Percentiles rank a stretch among this genome's conserved stretches.
Evolutionary conservation across 2,888 invertebrate genomes (phyloP).

Genomic region (Xanthia icteritia): DNA sequence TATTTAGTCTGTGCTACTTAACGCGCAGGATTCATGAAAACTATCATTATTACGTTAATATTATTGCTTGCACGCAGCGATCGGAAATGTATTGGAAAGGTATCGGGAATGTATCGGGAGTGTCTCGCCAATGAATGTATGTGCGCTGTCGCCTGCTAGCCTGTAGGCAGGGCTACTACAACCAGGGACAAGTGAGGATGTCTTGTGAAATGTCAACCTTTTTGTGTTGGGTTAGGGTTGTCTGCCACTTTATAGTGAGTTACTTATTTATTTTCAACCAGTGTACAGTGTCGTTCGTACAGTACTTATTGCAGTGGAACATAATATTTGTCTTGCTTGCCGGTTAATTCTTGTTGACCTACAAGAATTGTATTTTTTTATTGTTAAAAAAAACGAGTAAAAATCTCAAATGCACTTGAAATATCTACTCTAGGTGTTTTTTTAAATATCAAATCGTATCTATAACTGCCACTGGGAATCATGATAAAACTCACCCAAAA

Average conservation of each 20-base stretch:
- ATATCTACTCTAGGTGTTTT: neutral
- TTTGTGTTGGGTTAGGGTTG: conserved; percentile 4
- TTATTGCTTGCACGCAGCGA: conserved; percentile 20
- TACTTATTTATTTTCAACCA: neutral
- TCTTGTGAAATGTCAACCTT: neutral
- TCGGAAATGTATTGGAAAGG: conserved; percentile 14
- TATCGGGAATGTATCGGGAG: conserved; percentile 25
- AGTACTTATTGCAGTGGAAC: neutral
- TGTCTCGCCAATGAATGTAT: conserved; percentile 36
- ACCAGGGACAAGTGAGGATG: neutral
- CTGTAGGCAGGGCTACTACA: conserved; percentile 12
- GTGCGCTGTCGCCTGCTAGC: conserved; percentile 18
- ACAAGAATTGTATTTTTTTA: neutral
- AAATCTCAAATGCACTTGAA: neutral
- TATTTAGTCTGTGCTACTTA: neutral
- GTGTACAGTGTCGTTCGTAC: neutral
- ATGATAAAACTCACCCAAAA: too few species aligned
- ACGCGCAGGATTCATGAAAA: neutral
- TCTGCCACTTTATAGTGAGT: neutral
- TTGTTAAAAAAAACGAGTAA: neutral
- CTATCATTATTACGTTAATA: conserved; percentile 21
- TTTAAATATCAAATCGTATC: neutral
- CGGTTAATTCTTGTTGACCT: neutral
- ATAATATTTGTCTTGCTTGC: neutral
- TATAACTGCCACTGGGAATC: neutral